A percentile compares a stretch with the other conserved stretches of the same genome.
Evolutionary conservation across 2,888 invertebrate species (phyloP).

Genomic region (Cantharis lateralis): DNA sequence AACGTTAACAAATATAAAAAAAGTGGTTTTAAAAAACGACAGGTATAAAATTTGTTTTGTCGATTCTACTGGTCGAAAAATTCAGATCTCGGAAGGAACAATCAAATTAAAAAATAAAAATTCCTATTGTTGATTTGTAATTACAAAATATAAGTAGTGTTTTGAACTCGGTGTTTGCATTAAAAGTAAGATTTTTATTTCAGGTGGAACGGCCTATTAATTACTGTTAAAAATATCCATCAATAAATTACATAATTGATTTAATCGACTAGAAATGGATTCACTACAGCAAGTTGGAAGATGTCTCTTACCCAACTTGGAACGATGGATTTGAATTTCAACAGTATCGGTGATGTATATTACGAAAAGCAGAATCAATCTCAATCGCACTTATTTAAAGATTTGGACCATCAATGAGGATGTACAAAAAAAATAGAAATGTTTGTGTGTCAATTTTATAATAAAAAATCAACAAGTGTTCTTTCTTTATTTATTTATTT

Average conservation of each 20-base stretch:
- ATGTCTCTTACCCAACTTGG: not conserved
- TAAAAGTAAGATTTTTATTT: not conserved
- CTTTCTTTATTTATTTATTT: not conserved
- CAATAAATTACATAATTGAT: not conserved
- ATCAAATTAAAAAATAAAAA: not conserved
- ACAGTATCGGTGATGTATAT: not conserved
- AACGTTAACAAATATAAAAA: not conserved
- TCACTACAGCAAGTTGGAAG: not conserved
- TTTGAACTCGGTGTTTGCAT: not conserved
- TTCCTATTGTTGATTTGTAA: not conserved
- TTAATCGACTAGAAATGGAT: not conserved
- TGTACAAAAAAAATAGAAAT: not conserved
- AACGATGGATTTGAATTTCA: not conserved
- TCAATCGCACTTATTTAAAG: not conserved
- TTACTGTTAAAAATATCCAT: not conserved
- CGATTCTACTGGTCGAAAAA: not conserved
- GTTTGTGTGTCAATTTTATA: not conserved
- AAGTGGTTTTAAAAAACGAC: not conserved
- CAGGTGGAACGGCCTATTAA: not conserved
- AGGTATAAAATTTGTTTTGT: not conserved
- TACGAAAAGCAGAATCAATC: not conserved
- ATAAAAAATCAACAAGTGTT: not conserved
- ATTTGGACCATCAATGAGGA: not conserved
- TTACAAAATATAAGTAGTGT: not conserved
- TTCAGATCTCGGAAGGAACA: not conserved